Conservation (phyloP, 2,888 invertebrate genomes). For the Byasa hedistus region DNA sequence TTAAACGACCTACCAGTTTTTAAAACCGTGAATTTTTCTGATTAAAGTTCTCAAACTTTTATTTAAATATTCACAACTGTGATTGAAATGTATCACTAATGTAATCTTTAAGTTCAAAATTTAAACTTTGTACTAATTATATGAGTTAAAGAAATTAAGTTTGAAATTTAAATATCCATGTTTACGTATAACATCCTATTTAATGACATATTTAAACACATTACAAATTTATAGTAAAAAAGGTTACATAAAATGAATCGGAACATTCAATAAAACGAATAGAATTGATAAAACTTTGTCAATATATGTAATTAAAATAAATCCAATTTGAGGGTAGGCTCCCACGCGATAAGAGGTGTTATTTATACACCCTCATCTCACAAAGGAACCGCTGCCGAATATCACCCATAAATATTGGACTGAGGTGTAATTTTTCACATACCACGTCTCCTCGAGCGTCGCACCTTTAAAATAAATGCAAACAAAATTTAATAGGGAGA, state of each 20-base stretch:
- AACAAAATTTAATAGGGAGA: conserved; percentile 81
- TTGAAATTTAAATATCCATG: too few species aligned
- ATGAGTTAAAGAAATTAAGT: too few species aligned
- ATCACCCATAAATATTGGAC: conserved; percentile 80
- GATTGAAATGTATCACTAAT: too few species aligned
- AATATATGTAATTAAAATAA: conserved; percentile 79
- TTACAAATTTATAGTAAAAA: neutral
- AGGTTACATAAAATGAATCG: conserved; percentile 1
- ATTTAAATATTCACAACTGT: neutral
- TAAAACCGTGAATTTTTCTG: neutral
- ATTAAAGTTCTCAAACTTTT: neutral
- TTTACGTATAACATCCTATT: too few species aligned
- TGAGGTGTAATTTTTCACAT: conserved; percentile 81
- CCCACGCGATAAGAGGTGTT: conserved; percentile 80
- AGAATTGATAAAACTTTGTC: conserved; percentile 47
- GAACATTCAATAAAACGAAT: conserved; percentile 30
- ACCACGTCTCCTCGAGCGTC: conserved; percentile 77
- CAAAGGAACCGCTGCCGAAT: conserved; percentile 81
- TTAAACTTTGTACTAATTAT: too few species aligned
- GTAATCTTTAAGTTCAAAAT: too few species aligned
- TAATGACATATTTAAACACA: too few species aligned
- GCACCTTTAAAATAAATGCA: conserved; percentile 81
- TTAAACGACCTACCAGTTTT: neutral
- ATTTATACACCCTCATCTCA: conserved; percentile 78
- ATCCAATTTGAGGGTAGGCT: conserved; percentile 77